phyloP scores from a whole-genome alignment of 2,113 vertebrate species.

The Taxidea taxus region DNA sequence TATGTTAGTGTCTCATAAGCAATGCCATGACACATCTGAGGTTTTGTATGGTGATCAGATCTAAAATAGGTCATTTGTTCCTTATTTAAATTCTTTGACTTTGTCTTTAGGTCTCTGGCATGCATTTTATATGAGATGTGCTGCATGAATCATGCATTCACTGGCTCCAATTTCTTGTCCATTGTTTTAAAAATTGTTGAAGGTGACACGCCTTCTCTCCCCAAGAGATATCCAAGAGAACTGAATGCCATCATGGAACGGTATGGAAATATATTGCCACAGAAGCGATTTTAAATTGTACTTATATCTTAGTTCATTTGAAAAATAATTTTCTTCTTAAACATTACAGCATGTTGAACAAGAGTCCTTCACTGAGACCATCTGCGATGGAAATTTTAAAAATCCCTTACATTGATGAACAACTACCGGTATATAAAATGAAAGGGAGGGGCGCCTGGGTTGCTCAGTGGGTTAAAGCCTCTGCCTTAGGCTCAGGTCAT shows the following conservation, averaged over 20 bases:
- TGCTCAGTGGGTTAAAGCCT: too few relatives aligned
- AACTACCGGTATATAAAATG: constrained; percentile 80
- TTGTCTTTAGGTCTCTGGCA: constrained; percentile 87
- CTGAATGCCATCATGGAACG: constrained; percentile 86
- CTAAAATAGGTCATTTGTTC: neutral
- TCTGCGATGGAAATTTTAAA: constrained; percentile 86
- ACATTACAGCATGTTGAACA: constrained; percentile 87
- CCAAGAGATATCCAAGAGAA: constrained; percentile 80
- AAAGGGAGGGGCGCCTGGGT: too few relatives aligned
- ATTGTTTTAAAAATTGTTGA: constrained; percentile 90
- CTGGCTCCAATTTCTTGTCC: constrained; percentile 88
- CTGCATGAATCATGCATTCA: constrained; percentile 89
- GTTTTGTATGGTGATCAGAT: neutral
- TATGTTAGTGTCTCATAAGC: neutral
- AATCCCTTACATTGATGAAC: constrained; percentile 80
- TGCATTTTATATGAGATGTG: constrained; percentile 93
- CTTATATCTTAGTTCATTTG: neutral
- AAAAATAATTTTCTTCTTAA: constrained; percentile 36
- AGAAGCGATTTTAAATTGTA: neutral
- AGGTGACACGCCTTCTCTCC: constrained; percentile 86
- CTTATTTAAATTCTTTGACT: constrained; percentile 28
- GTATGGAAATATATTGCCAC: constrained; percentile 71
- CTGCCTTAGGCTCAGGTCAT: too few relatives aligned
- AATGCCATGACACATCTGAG: neutral
- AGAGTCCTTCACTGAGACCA: constrained; percentile 84